Evolutionary conservation across 2,113 vertebrate genomes (phyloP).

Genomic region (Pteruthius melanotis): DNA sequence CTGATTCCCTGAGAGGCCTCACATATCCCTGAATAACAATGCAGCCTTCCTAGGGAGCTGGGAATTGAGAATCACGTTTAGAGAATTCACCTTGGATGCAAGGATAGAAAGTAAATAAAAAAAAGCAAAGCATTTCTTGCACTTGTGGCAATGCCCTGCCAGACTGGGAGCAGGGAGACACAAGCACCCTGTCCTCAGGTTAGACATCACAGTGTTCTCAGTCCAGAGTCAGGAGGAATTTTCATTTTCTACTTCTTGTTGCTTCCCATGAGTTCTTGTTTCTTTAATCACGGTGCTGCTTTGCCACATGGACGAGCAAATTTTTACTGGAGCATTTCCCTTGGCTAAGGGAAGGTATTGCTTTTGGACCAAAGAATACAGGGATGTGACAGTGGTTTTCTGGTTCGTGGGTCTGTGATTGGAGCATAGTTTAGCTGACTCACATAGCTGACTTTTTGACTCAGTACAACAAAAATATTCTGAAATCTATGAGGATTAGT

Average conservation of each 20-base stretch:
- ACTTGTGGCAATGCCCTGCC: not conserved
- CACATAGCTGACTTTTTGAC: slow-evolving; percentile 44
- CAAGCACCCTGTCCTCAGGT: not conserved
- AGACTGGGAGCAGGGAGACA: not conserved
- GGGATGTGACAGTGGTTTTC: not conserved
- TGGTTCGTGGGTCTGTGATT: not conserved
- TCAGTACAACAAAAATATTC: slow-evolving; percentile 40
- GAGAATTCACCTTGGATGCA: not conserved
- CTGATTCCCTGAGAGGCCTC: not conserved
- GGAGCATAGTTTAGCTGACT: slow-evolving; percentile 47
- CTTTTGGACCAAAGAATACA: slow-evolving; percentile 23
- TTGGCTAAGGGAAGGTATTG: not conserved
- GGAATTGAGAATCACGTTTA: not conserved
- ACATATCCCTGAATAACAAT: not conserved
- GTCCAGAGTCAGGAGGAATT: not conserved
- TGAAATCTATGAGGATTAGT: slow-evolving; percentile 40
- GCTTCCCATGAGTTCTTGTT: not conserved
- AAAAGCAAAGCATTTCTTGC: not conserved
- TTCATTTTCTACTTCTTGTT: not conserved
- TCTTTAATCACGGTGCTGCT: not conserved
- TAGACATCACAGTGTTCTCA: not conserved
- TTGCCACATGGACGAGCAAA: not conserved
- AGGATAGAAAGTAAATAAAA: not conserved
- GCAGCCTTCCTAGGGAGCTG: not conserved
- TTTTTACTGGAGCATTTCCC: not conserved